Evolutionary conservation across 2,113 vertebrate genomes (phyloP), one percentile per base, ranked within the genome.

Genomic region (Myxocyprinus asiaticus): DNA sequence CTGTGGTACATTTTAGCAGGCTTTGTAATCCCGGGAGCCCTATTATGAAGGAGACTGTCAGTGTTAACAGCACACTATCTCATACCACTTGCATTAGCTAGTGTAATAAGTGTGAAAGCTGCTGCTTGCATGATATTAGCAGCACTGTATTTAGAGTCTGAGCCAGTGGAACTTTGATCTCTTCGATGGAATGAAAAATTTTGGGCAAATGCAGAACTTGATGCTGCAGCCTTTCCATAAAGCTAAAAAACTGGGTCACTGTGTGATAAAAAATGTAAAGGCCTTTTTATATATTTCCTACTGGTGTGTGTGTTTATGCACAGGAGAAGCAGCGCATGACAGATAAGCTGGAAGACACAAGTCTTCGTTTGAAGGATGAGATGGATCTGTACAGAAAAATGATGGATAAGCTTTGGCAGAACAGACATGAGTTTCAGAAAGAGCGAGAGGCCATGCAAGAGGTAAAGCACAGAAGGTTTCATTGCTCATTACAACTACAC

Each of bases 291-390:
- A 3, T 33, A 33, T 33, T 33, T 33, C 22, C 22, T 33, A 33
- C 3, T 33, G 22, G 51, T 71, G 12, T 70, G 43, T 76, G 43
- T 22, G 2, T 9, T 75, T 62, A 56, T 59, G 75, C 42, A 9
- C 88, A 99, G 98, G 97, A 99, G 86, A 95, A 95, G 88, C 97
- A 98, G 85, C 94, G 91, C 63, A 96, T 98, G 96, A 96, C 96
- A 0, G 97, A 99, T 76, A 91, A 96, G 66, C 82, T 99, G 88
- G 97, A 99, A 80, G 98, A 99, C 91, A 96, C 96, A 0, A 97
- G 95, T 43, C 88, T 99, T 85, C 91, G 97, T 8, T 93, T 99
- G 85, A 98, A 96, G 83, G 98, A 99, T 0, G 98, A 99, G 93
- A 96, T 96, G 95, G 96, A 98, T 82, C 87, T 99, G 80, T 97